Evolutionary conservation across 2,113 vertebrate species (phyloP).

Genomic region (Nyctereutes procyonoides): DNA sequence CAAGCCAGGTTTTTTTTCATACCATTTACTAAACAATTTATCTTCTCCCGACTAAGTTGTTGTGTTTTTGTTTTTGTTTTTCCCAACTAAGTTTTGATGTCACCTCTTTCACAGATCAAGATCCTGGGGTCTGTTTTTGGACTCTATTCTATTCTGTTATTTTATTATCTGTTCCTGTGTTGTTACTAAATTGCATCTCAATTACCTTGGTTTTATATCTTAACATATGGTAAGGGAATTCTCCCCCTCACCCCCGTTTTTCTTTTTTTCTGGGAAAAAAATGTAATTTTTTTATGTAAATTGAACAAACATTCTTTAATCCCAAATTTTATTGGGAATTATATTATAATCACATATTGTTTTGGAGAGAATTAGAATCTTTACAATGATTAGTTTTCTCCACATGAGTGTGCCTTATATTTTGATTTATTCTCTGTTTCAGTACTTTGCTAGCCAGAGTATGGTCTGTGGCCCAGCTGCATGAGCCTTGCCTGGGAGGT

Average conservation of each 20-base stretch:
- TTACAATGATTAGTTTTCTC: neutral
- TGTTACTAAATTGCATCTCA: neutral
- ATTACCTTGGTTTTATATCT: neutral
- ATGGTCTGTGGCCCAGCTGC: fast-evolving
- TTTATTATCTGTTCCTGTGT: neutral
- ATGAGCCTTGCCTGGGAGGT: neutral
- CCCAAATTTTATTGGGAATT: neutral
- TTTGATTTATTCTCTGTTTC: neutral
- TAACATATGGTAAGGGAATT: neutral
- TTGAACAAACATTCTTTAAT: neutral
- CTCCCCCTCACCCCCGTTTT: neutral
- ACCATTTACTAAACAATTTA: neutral
- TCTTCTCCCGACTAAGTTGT: neutral
- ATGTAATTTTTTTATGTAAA: neutral
- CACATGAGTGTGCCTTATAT: neutral
- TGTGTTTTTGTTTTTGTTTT: neutral
- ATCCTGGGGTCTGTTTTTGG: neutral
- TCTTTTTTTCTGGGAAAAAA: neutral
- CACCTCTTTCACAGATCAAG: neutral
- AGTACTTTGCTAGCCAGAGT: neutral
- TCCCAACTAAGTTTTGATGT: neutral
- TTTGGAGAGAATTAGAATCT: neutral
- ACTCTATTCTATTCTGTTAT: neutral
- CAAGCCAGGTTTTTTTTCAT: neutral
- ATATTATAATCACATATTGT: neutral